Percentiles rank a stretch among this genome's conserved stretches.
These are phyloP conservation scores for Canis aureus DNA, from an alignment of 2,113 vertebrate genomes.

Conservation along the genomic window DNA sequence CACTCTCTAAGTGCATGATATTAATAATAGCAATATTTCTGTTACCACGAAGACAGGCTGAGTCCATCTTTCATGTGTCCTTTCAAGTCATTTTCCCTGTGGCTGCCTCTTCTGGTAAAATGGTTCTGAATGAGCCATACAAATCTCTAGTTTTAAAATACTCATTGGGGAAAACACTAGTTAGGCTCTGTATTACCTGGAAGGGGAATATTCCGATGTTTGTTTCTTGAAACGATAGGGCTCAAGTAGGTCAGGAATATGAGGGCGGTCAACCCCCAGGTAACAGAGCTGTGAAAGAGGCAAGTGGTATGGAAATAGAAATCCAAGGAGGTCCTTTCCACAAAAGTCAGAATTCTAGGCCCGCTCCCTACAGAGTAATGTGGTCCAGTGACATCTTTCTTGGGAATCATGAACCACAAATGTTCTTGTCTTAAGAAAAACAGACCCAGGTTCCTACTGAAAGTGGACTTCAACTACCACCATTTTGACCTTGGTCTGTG, in stretches of 20 bases:
- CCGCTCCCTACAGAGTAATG: neutral
- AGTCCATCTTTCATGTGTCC: constrained; percentile 78
- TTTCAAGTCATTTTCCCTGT: constrained; percentile 79
- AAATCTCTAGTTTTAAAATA: constrained; percentile 79
- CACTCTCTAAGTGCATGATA: constrained; percentile 76
- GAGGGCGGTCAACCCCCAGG: neutral
- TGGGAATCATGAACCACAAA: neutral
- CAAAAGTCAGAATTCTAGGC: neutral
- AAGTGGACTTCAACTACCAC: neutral
- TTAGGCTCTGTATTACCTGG: constrained; percentile 11
- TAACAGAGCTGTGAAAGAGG: neutral
- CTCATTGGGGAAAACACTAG: constrained; percentile 68
- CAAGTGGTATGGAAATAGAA: neutral
- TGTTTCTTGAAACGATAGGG: constrained; percentile 15
- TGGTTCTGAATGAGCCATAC: constrained; percentile 72
- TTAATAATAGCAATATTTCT: constrained; percentile 85
- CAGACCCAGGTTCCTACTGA: neutral
- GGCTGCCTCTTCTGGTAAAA: constrained; percentile 79
- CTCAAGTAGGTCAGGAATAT: neutral
- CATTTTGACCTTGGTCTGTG: neutral
- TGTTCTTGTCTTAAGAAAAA: neutral
- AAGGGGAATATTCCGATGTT: neutral
- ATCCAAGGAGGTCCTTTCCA: neutral
- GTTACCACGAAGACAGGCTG: constrained; percentile 73
- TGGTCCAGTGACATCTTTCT: neutral